These are phyloP conservation scores for Thalassaphorura encarpata DNA, from an alignment of 1,140 invertebrate species.

Conservation along the genomic window DNA sequence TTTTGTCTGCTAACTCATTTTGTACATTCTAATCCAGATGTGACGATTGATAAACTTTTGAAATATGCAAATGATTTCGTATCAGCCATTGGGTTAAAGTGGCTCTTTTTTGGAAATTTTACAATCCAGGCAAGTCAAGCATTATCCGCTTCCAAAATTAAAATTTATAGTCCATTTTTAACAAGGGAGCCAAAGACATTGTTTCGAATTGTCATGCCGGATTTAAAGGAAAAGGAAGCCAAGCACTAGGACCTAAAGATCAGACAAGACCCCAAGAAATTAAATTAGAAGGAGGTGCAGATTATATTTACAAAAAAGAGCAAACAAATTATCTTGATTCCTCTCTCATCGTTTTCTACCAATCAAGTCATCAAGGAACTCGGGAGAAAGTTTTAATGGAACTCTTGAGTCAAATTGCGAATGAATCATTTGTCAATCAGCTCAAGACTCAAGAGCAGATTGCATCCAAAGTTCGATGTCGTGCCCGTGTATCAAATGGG, in stretches of 20 bases:
- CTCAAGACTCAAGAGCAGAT: conserved; percentile 81
- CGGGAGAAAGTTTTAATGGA: conserved; percentile 72
- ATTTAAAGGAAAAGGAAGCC: conserved; percentile 48
- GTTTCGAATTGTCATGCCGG: conserved; percentile 54
- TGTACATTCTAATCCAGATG: conserved; percentile 43
- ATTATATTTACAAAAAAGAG: conserved; percentile 59
- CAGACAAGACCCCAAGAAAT: conserved; percentile 67
- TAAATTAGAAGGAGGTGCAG: conserved; percentile 67
- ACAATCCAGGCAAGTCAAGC: conserved; percentile 44
- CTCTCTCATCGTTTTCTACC: conserved; percentile 75
- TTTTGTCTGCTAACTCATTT: neutral
- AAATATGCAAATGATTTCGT: conserved; percentile 65
- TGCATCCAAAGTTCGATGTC: conserved; percentile 89
- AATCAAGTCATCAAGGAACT: conserved; percentile 70
- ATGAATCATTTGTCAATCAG: conserved; percentile 82
- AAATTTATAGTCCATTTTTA: neutral
- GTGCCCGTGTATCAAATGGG: conserved; percentile 64
- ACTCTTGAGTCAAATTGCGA: conserved; percentile 75
- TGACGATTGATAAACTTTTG: conserved; percentile 61
- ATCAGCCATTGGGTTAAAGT: conserved; percentile 68
- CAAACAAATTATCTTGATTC: conserved; percentile 80
- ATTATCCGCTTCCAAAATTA: neutral
- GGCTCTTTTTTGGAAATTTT: conserved; percentile 74
- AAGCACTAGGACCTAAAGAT: conserved; percentile 59
- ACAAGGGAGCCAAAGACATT: conserved; percentile 51